Percentiles rank a stretch among this genome's conserved stretches.
These are phyloP conservation scores for Phengaris arion DNA, from an alignment of 2,888 invertebrate species.

Conservation along the genomic window DNA sequence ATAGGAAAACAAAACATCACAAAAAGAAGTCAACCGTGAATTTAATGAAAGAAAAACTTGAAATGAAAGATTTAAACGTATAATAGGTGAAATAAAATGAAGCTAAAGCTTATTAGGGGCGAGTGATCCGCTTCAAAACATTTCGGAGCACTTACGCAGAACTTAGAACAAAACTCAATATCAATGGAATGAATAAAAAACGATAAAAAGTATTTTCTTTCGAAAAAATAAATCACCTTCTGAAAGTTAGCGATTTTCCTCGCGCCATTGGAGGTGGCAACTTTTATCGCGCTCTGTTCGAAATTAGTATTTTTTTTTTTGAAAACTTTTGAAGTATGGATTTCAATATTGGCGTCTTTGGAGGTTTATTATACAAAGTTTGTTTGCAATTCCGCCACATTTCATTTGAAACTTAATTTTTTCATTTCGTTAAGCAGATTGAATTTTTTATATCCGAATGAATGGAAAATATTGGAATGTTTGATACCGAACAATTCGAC, in stretches of 20 bases:
- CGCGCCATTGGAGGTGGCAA: conserved; percentile 63
- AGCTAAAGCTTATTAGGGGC: conserved; percentile 61
- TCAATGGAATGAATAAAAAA: conserved; percentile 64
- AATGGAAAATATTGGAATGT: conserved; percentile 18
- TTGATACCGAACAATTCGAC: neutral
- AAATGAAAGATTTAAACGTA: conserved; percentile 53
- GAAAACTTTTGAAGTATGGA: conserved; percentile 70
- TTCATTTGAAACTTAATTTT: conserved; percentile 3
- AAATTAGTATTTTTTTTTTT: conserved; percentile 67
- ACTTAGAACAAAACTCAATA: conserved; percentile 73
- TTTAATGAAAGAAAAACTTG: conserved; percentile 47
- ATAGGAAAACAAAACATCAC: conserved; percentile 56
- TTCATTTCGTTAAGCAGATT: conserved; percentile 23
- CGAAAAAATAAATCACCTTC: conserved; percentile 71
- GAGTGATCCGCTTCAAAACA: conserved; percentile 55
- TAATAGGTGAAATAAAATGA: conserved; percentile 56
- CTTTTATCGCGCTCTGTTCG: conserved; percentile 64
- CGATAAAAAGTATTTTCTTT: conserved; percentile 60
- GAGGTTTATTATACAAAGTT: conserved; percentile 28
- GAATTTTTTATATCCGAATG: neutral
- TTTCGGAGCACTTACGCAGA: conserved; percentile 61
- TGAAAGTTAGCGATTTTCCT: conserved; percentile 53
- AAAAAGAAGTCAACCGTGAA: conserved; percentile 49
- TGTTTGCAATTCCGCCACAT: conserved; percentile 7
- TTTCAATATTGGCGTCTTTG: conserved; percentile 74